Evolutionary conservation across 2,888 invertebrate species (phyloP), one percentile per base, ranked within the genome.

Genomic region (Himalopsyche anomala): DNA sequence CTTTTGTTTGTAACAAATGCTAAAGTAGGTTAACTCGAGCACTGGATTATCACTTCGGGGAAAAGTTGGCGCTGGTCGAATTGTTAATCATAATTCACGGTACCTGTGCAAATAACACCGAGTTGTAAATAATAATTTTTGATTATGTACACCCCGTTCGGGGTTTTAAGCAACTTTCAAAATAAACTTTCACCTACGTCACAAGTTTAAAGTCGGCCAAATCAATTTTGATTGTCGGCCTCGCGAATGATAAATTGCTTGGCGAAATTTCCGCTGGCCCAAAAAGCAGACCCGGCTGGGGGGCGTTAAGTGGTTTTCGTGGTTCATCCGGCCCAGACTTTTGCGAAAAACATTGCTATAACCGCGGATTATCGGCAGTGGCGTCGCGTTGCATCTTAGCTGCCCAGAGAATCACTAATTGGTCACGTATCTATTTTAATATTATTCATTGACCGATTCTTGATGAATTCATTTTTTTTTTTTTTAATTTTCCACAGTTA

Each of bases 251-350:
- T 74, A 74, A 74, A 74, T 74, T 74, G 74, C 74, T 36, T 12
- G 74, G 38, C 38, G 74, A 74, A 74, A 74, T 74, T 74, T 74
- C 74, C 74, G 74, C 74, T 38, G 12, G 36, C 36, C 74, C 74
- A 36, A 74, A 74, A 74, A 74, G 36, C 36, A 36, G 74, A 15
- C 36, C 74, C 15, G 74, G 36, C 74, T 12, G 74, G 74, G 74
- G 36, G 74, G 36, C 74, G 74, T 74, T 74, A 74, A 74, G 74
- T 74, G 74, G 74, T 74, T 74, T 74, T 74, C 74, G 74, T 74
- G 74, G 74, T 74, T 74, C 74, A 74, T 74, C 74, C 74, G 74
- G 74, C 74, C 74, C 74, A 74, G 74, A 74, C 74, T 74, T 74
- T 74, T 74, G 74, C 74, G 74, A 74, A 74, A 74, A 74, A 74